A percentile compares a stretch with the other conserved stretches of the same genome.
These are phyloP conservation scores for Hypena proboscidalis DNA, from an alignment of 2,888 invertebrate genomes.

Conservation along the genomic window DNA sequence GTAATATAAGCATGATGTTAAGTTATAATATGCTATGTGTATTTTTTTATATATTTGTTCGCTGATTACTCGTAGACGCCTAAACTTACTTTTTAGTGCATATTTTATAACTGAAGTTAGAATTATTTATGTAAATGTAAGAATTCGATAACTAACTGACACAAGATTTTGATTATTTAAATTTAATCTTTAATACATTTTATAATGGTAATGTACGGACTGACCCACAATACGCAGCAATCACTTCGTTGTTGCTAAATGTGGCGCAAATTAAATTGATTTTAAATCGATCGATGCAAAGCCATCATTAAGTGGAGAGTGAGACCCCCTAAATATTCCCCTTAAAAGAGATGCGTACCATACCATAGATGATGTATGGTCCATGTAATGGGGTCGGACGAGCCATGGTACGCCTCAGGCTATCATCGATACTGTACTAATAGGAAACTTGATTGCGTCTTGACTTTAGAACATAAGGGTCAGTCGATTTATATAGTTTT, in stretches of 20 bases:
- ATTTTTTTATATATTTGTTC: constrained; percentile 4
- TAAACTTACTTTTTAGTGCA: too few species aligned
- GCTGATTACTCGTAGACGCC: too few species aligned
- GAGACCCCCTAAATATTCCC: constrained; percentile 10
- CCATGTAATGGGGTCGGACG: constrained; percentile 10
- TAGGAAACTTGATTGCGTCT: constrained; percentile 1
- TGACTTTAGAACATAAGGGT: not conserved
- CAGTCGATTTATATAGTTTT: not conserved
- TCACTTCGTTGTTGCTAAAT: too few species aligned
- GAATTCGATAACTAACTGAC: too few species aligned
- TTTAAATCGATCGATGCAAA: constrained; percentile 10
- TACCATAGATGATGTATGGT: constrained; percentile 18
- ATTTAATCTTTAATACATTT: too few species aligned
- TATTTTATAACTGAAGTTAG: too few species aligned
- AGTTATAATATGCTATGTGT: too few species aligned
- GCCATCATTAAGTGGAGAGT: constrained; percentile 6
- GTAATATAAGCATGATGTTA: too few species aligned
- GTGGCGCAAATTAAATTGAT: constrained; percentile 13
- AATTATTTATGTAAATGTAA: too few species aligned
- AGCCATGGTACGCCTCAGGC: constrained; percentile 5
- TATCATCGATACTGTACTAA: constrained; percentile 3
- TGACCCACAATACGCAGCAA: too few species aligned
- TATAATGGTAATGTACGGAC: too few species aligned
- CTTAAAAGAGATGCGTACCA: constrained; percentile 10
- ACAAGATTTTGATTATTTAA: too few species aligned